Evolutionary conservation across 2,113 vertebrate species (phyloP).

Genomic region (Cochlearius cochlearius): DNA sequence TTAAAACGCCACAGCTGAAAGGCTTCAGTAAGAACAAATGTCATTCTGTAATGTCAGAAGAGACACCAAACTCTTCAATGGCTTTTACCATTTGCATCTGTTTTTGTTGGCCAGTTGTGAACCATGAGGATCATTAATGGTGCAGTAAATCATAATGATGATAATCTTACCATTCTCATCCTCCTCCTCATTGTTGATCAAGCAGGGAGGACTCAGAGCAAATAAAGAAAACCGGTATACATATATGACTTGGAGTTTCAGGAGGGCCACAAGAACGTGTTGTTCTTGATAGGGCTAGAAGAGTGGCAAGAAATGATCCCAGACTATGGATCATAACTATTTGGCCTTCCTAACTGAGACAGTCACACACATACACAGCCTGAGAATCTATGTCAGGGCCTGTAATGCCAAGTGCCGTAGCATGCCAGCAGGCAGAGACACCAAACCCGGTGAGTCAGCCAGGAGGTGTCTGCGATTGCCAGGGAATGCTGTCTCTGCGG

Average conservation of each 20-base stretch:
- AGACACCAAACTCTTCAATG: not conserved
- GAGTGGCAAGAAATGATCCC: not conserved
- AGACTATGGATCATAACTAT: not conserved
- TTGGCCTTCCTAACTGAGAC: not conserved
- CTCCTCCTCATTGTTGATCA: not conserved
- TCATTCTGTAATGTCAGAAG: not conserved
- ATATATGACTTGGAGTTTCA: not conserved
- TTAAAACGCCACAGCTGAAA: not conserved
- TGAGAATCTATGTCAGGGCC: not conserved
- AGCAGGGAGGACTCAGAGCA: not conserved
- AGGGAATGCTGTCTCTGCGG: not conserved
- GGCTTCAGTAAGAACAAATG: not conserved
- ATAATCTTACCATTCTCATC: not conserved
- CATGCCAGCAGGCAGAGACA: not conserved
- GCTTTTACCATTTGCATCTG: not conserved
- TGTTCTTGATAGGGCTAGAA: not conserved
- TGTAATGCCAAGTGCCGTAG: not conserved
- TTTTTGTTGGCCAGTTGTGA: not conserved
- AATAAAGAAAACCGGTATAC: not conserved
- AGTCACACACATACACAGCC: not conserved
- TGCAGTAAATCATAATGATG: not conserved
- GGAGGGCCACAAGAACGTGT: not conserved
- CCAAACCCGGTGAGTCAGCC: rapidly evolving
- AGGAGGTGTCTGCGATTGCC: not conserved
- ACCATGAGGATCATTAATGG: not conserved